phyloP scores from a whole-genome alignment of 2,797 vertebrate species.

The Rhyacichthys aspro region DNA sequence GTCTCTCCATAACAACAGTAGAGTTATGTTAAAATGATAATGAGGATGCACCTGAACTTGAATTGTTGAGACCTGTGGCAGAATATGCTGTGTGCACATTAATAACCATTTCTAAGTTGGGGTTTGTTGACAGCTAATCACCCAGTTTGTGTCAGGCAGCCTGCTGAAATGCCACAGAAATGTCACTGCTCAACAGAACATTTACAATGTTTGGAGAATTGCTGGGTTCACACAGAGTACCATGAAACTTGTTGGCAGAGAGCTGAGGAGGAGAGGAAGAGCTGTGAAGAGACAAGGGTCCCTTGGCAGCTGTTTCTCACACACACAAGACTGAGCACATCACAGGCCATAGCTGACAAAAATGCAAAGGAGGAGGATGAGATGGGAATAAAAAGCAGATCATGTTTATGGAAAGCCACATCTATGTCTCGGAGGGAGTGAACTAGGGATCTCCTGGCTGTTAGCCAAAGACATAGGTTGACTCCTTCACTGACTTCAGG shows the following conservation, averaged over 20 bases:
- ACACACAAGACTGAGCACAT: constrained; percentile 57
- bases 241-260: constrained; percentile 69
- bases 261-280: constrained; percentile 16
- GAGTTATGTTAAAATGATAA: constrained; percentile 38
- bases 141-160: constrained; percentile 28
- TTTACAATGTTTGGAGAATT: constrained; percentile 57
- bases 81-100: constrained; percentile 23
- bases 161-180: constrained; percentile 64
- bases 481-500: constrained; percentile 33
- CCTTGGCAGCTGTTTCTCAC: constrained; percentile 71
- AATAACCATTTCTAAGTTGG: constrained; percentile 37
- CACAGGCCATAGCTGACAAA: constrained; percentile 73
- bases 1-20: constrained; percentile 22
- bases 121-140: constrained; percentile 59
- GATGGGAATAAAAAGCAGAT: constrained; percentile 70
- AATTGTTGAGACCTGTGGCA: constrained; percentile 39
- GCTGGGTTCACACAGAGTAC: constrained; percentile 73
- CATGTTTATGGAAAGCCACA: constrained; percentile 63
- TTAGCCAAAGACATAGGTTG: constrained; percentile 26
- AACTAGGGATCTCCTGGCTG: constrained; percentile 17
- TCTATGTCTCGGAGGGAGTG: constrained; percentile 23
- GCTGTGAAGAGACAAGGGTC: constrained; percentile 50
- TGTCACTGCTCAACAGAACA: constrained; percentile 58
- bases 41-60: constrained; percentile 29
- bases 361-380: constrained; percentile 50